These are phyloP conservation scores for Plutella xylostella DNA, from an alignment of 2,888 invertebrate genomes.

Conservation along the genomic window DNA sequence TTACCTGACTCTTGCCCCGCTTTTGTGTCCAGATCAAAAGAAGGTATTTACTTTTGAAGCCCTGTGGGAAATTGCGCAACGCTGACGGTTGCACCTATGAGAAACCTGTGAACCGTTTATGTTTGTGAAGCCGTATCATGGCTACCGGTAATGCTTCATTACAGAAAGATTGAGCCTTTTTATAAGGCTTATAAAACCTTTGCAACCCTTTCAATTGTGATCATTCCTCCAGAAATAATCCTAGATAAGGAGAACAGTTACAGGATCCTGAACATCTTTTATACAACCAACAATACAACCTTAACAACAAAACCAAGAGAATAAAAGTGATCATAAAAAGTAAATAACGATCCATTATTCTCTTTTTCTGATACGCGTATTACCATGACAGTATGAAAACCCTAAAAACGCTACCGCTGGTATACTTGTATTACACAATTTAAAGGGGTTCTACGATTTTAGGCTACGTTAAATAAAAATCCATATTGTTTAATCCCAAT, in stretches of 20 bases:
- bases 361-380: too few species aligned
- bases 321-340: constrained; percentile 21
- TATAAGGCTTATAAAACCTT: constrained; percentile 18
- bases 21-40: constrained; percentile 56
- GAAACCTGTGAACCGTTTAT: constrained; percentile 37
- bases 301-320: constrained; percentile 22
- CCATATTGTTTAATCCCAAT: neutral
- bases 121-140: constrained; percentile 39
- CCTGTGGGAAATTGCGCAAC: constrained; percentile 67
- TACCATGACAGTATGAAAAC: neutral
- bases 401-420: neutral
- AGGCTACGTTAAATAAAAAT: neutral
- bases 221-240: constrained; percentile 31
- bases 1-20: constrained; percentile 68
- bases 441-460: neutral
- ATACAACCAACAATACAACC: too few species aligned
- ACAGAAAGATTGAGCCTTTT: constrained; percentile 32
- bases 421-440: neutral
- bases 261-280: constrained; percentile 27
- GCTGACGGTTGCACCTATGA: constrained; percentile 36
- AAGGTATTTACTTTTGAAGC: constrained; percentile 57
- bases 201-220: constrained; percentile 39
- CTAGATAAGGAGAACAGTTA: constrained; percentile 31
- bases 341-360: too few species aligned
- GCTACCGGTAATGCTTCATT: constrained; percentile 29